A percentile compares a stretch with the other conserved stretches of the same genome.
phyloP scores from a whole-genome alignment of 2,113 vertebrate species.

The Accipiter virgatus region DNA sequence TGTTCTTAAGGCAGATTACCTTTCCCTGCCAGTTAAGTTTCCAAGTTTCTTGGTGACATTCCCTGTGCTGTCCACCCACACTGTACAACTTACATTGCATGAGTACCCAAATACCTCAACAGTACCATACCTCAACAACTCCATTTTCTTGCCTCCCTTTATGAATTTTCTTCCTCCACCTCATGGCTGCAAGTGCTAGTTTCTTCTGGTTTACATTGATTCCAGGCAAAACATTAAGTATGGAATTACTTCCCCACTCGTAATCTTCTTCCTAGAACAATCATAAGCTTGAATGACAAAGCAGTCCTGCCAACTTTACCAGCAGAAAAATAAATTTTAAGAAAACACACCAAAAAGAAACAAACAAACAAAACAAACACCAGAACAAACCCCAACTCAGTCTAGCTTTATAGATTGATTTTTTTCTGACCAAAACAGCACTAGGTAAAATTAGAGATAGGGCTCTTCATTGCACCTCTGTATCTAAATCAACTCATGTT shows the following conservation, averaged over 20 bases:
- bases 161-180: constrained; percentile 90
- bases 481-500: background rate
- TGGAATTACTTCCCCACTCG: constrained; percentile 91
- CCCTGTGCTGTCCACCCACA: background rate
- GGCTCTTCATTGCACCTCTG: background rate
- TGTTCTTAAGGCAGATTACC: background rate
- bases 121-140: constrained; percentile 59
- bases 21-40: background rate
- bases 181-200: constrained; percentile 89
- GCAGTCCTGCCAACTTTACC: background rate
- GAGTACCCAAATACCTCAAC: background rate
- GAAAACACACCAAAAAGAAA: background rate
- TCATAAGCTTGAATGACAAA: background rate
- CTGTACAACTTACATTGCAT: background rate
- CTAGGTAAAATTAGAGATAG: background rate
- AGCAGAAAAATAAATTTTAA: background rate
- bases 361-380: background rate
- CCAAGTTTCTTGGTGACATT: background rate
- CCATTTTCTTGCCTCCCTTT: constrained; percentile 72
- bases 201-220: constrained; percentile 86
- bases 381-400: background rate
- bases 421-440: background rate
- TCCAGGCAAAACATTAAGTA: constrained; percentile 85
- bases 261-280: constrained; percentile 90
- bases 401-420: background rate